Conservation (phyloP, 2,113 vertebrate genomes). For the Gobius niger region DNA sequence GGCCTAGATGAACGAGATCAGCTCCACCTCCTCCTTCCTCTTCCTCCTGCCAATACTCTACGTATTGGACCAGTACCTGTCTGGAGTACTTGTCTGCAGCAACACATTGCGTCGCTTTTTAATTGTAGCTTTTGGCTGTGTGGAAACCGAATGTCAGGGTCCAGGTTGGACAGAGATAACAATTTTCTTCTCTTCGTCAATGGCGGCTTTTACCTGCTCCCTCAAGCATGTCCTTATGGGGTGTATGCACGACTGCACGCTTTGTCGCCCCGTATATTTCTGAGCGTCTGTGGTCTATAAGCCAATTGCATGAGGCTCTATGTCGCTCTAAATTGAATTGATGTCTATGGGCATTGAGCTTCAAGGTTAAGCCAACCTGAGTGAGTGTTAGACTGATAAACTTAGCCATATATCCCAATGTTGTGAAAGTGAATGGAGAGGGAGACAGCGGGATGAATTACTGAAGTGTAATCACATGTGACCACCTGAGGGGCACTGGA, state of each 20-base stretch:
- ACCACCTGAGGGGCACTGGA: constrained; percentile 5
- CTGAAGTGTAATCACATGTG: not conserved
- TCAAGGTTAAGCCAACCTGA: constrained; percentile 30
- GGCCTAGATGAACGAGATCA: no score
- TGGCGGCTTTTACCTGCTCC: constrained; percentile 21
- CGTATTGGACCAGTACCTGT: not conserved
- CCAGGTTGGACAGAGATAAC: constrained; percentile 6
- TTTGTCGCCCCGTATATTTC: constrained; percentile 1
- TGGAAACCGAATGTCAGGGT: constrained; percentile 10
- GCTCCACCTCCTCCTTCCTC: no score
- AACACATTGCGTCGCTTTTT: not conserved
- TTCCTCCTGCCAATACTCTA: no score
- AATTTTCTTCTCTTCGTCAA: constrained; percentile 9
- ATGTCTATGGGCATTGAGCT: constrained; percentile 20
- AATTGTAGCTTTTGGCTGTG: constrained; percentile 8
- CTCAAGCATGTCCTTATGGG: constrained; percentile 2
- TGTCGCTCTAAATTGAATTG: constrained; percentile 13
- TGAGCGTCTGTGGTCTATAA: constrained; percentile 2
- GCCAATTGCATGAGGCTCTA: constrained; percentile 4
- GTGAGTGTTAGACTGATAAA: constrained; percentile 4
- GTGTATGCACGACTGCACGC: constrained; percentile 15
- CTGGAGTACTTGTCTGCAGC: not conserved
- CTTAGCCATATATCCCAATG: not conserved
- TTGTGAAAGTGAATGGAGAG: not conserved
- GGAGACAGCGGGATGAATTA: not conserved